phyloP scores from a whole-genome alignment of 2,797 vertebrate genomes.

The Hipposideros larvatus region DNA sequence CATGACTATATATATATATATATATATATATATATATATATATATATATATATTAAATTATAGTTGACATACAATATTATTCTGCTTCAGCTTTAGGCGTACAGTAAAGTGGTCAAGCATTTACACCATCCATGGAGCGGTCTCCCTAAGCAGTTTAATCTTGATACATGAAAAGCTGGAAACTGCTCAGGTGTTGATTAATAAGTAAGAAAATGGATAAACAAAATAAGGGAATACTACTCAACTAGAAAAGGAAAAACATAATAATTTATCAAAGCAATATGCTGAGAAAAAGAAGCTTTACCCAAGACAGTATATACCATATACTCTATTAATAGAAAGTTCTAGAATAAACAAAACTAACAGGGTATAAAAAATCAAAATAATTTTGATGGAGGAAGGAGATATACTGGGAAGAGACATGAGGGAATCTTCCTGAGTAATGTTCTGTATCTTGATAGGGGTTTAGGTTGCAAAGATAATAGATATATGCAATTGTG shows the following conservation, averaged over 20 bases:
- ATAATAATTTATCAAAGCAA: neutral
- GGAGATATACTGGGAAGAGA: neutral
- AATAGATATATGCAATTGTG: neutral
- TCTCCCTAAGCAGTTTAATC: neutral
- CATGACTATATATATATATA: too few species aligned
- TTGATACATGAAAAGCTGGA: neutral
- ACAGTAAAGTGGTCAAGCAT: too few species aligned
- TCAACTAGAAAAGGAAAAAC: neutral
- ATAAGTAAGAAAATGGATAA: neutral
- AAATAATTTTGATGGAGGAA: neutral
- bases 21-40: too few species aligned
- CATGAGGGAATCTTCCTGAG: neutral
- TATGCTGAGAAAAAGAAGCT: neutral
- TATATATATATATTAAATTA: too few species aligned
- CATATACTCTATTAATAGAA: neutral
- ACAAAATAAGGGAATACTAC: neutral
- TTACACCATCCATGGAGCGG: too few species aligned
- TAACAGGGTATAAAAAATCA: neutral
- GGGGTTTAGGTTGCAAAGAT: neutral
- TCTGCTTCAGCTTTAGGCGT: too few species aligned
- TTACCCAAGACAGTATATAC: neutral
- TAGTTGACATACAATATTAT: too few species aligned
- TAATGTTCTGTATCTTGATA: neutral
- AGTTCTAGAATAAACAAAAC: neutral
- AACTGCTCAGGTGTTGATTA: neutral